These are phyloP conservation scores for Gavia stellata DNA, from an alignment of 2,113 vertebrate genomes.

Conservation along the genomic window DNA sequence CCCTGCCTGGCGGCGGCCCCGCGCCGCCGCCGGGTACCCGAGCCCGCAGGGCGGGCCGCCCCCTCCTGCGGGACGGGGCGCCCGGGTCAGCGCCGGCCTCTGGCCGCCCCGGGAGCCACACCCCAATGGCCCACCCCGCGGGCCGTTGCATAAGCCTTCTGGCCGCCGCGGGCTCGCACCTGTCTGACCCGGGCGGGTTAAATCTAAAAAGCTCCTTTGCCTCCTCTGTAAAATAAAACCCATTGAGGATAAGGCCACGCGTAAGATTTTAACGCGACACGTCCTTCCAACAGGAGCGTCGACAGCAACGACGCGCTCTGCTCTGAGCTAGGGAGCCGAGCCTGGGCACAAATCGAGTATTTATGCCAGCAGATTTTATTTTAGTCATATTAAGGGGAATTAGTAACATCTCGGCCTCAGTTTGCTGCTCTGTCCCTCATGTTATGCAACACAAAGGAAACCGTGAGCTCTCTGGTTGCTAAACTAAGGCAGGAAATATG, in stretches of 20 bases:
- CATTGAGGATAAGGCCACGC: neutral
- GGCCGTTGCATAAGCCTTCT: neutral
- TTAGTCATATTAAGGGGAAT: neutral
- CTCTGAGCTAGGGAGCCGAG: neutral
- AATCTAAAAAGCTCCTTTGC: neutral
- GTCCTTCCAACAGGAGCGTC: neutral
- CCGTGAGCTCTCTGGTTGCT: neutral
- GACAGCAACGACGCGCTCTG: accelerated
- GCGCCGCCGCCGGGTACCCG: no score
- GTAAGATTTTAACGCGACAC: neutral
- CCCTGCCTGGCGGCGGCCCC: neutral
- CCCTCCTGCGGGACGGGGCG: neutral
- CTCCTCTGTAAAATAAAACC: neutral
- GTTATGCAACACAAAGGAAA: slow-evolving; percentile 17
- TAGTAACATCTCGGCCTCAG: neutral
- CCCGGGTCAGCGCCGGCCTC: neutral
- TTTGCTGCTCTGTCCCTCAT: neutral
- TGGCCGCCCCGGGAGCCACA: neutral
- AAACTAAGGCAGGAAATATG: neutral
- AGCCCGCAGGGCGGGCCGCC: neutral
- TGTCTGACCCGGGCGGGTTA: neutral
- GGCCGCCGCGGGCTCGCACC: neutral
- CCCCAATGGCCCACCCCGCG: neutral
- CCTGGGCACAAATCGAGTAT: accelerated
- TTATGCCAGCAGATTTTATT: neutral